Conservation (phyloP, 2,113 vertebrate species). For the Parus major region DNA sequence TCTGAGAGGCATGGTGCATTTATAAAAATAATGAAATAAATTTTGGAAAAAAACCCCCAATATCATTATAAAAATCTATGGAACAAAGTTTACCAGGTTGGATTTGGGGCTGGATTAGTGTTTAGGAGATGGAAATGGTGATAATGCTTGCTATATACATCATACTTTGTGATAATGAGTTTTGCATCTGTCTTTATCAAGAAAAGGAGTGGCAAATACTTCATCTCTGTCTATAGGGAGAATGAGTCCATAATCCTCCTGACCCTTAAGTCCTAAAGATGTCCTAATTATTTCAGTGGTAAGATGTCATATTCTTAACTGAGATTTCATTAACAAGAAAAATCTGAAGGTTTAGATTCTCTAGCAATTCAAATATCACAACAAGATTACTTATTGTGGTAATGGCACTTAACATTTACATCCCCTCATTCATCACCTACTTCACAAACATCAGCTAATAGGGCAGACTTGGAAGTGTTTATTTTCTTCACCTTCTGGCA, state of each 20-base stretch:
- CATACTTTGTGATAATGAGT: background rate
- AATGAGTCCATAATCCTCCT: background rate
- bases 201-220: background rate
- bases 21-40: background rate
- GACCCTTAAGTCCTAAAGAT: background rate
- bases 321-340: background rate
- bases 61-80: background rate
- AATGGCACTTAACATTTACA: slow-evolving; percentile 3
- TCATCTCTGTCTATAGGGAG: background rate
- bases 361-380: background rate
- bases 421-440: background rate
- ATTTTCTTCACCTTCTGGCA: slow-evolving; percentile 9
- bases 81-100: background rate
- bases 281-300: background rate
- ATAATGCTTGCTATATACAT: background rate
- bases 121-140: background rate
- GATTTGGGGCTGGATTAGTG: background rate
- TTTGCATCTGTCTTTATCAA: background rate
- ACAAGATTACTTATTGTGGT: background rate
- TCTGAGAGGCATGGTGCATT: fast-evolving
- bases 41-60: background rate
- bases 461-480: background rate
- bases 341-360: background rate
- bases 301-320: background rate
- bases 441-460: slow-evolving; percentile 1